Percentiles rank a stretch among this genome's conserved stretches.
phyloP scores from a whole-genome alignment of 2,113 vertebrate genomes.

The Furnarius figulus region DNA sequence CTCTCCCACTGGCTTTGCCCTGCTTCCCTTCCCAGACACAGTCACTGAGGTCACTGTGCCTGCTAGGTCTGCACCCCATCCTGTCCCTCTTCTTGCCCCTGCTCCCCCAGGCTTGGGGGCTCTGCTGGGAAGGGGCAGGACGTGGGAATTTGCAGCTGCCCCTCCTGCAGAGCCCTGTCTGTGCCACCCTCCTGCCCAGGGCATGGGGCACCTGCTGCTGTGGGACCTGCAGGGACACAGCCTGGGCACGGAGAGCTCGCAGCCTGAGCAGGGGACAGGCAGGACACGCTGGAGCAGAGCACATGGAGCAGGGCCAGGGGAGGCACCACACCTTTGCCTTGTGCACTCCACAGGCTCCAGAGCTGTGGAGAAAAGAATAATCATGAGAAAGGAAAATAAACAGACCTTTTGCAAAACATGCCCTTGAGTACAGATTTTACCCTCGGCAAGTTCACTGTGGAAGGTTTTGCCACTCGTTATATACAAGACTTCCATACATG shows the following conservation, averaged over 20 bases:
- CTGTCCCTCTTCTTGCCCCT: not conserved
- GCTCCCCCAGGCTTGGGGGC: not conserved
- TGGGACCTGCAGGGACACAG: not conserved
- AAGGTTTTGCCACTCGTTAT: not conserved
- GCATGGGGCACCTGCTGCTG: not conserved
- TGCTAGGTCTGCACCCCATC: not conserved
- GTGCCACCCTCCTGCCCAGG: not conserved
- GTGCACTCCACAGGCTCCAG: not conserved
- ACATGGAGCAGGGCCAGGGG: not conserved
- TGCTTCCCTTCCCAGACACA: not conserved
- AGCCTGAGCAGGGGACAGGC: not conserved
- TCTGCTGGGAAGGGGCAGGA: not conserved
- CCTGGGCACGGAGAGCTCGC: not conserved
- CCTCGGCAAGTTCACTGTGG: not conserved
- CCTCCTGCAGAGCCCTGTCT: not conserved
- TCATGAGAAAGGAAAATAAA: not conserved
- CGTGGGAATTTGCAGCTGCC: not conserved
- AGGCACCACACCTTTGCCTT: not conserved
- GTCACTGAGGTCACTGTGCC: accelerated
- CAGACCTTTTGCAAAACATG: not conserved
- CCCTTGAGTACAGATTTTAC: not conserved
- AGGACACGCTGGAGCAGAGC: not conserved
- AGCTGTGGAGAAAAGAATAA: not conserved
- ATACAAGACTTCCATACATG: not conserved
- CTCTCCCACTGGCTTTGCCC: not conserved